Conservation (phyloP, 2,797 vertebrate genomes). For the Sylvilagus floridanus region DNA sequence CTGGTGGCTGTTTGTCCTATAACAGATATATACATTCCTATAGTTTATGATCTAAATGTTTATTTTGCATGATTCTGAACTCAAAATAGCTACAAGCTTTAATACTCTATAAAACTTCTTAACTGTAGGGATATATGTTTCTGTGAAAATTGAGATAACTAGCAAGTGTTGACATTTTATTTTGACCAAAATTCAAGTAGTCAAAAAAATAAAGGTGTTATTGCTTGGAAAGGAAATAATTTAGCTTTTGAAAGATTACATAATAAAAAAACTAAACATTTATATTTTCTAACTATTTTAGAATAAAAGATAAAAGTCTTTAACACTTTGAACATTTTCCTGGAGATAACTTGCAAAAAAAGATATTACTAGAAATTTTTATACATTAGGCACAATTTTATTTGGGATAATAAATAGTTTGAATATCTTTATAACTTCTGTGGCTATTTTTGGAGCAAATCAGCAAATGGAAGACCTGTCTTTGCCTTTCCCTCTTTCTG, state of each 20-base stretch:
- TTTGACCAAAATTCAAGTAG: neutral
- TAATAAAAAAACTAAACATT: neutral
- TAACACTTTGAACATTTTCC: neutral
- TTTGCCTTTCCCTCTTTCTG: too few species aligned
- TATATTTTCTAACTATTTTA: neutral
- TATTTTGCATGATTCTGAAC: neutral
- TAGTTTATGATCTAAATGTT: neutral
- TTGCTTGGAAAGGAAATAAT: neutral
- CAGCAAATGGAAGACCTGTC: neutral
- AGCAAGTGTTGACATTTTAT: neutral
- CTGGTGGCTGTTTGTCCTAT: neutral
- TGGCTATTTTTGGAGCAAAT: neutral
- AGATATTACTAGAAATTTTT: neutral
- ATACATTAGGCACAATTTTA: neutral
- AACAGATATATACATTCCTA: neutral
- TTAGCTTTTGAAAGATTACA: neutral
- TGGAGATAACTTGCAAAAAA: neutral
- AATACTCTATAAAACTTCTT: neutral
- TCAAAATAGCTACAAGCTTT: neutral
- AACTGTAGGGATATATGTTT: neutral
- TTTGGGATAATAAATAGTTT: neutral
- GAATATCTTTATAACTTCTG: too few species aligned
- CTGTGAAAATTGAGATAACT: neutral
- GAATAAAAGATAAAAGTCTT: neutral
- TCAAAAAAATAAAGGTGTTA: neutral